These are phyloP conservation scores for Bellardia pandia DNA, from an alignment of 2,888 invertebrate genomes.

Conservation along the genomic window DNA sequence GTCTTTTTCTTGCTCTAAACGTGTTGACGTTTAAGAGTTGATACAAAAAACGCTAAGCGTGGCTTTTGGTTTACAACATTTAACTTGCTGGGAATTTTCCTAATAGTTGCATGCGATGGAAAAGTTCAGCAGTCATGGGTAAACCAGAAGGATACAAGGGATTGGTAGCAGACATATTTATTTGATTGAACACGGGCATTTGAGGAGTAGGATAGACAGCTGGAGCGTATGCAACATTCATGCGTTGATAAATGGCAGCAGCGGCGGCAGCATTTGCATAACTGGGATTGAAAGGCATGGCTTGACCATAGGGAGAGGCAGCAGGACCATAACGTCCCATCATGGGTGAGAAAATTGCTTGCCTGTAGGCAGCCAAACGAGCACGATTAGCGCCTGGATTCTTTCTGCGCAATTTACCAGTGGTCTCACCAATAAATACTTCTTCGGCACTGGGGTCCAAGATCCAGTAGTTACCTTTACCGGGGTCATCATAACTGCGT, in stretches of 20 bases:
- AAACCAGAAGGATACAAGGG: constrained; percentile 74
- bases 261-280: constrained; percentile 79
- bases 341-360: constrained; percentile 84
- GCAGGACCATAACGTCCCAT: constrained; percentile 78
- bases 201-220: constrained; percentile 54
- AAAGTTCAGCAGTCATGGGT: constrained; percentile 81
- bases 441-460: constrained; percentile 98
- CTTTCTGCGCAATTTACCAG: constrained; percentile 96
- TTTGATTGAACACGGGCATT: constrained; percentile 60
- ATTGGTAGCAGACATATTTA: constrained; percentile 85
- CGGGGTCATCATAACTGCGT: constrained; percentile 98
- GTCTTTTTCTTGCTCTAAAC: constrained; percentile 27
- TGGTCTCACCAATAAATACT: constrained; percentile 98
- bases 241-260: constrained; percentile 82
- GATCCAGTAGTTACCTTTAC: constrained; percentile 99
- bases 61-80: constrained; percentile 16
- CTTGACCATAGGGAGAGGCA: constrained; percentile 75
- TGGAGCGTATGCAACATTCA: constrained; percentile 76
- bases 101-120: constrained; percentile 84
- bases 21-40: constrained; percentile 63
- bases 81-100: constrained; percentile 81
- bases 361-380: constrained; percentile 94
- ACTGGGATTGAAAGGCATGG: constrained; percentile 76
- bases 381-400: constrained; percentile 96
- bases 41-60: constrained; percentile 68